Evolutionary conservation across 2,797 vertebrate genomes (phyloP).

Genomic region (Diceros bicornis): DNA sequence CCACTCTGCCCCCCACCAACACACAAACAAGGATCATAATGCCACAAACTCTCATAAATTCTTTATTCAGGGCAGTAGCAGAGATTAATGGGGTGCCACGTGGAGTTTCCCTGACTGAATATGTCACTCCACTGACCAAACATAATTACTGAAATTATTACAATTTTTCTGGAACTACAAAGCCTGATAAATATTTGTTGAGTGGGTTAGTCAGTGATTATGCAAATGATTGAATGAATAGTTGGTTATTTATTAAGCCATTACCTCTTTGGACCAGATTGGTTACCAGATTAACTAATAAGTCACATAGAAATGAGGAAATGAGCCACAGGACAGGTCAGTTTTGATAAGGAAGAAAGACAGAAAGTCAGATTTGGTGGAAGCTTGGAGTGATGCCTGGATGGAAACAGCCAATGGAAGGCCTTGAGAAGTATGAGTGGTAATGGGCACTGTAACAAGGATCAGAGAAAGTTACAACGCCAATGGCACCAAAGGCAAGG

Average conservation of each 20-base stretch:
- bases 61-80: not conserved
- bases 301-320: constrained; percentile 3
- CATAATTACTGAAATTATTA: not conserved
- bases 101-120: not conserved
- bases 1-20: not conserved
- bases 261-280: not conserved
- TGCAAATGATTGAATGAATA: not conserved
- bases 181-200: not conserved
- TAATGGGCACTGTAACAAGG: not conserved
- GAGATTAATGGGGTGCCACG: not conserved
- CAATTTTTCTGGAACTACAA: not conserved
- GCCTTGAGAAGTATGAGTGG: not conserved
- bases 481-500: not conserved
- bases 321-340: not conserved
- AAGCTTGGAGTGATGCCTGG: not conserved
- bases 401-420: not conserved
- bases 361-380: not conserved
- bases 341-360: not conserved
- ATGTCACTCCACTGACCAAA: not conserved
- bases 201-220: not conserved
- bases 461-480: not conserved
- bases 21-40: not conserved
- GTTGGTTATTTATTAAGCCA: not conserved
- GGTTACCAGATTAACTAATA: not conserved
- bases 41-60: not conserved